Base-by-base conservation (phyloP, 2,888 invertebrate genomes). In the Coenonympha arcania region DNA sequence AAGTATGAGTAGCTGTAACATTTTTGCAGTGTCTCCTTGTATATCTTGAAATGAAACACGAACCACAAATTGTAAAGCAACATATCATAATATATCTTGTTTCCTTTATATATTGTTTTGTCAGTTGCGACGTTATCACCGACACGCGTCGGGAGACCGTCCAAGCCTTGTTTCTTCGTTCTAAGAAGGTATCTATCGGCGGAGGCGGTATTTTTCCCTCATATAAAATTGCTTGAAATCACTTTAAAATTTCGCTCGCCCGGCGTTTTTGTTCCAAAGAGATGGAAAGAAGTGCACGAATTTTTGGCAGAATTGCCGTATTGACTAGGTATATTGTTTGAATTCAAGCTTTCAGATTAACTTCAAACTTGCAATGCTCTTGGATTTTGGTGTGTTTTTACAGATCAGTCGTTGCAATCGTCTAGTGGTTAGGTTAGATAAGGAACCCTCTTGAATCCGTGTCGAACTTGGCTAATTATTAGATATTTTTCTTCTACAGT, bases 131-230 rank as follows among this genome's bases (percentile, higher is more conserved):
- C 54, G 54, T 55, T 55, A 55, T 55, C 54, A 45, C 6, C 44
- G 58, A 54, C 56, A 44, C 46, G 50, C 43, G 48, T 33, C 52
- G 58, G 58, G 58, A 58, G 54, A 37, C 37, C 19, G 50, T 52
- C 58, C 58, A 58, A 58, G 43, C 45, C 13, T 41, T 47, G 42
- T 44, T 51, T 57, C 53, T 41, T 20, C 48, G 45, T 48, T 45
- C 48, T 48, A 52, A 50, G 51, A 55, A 46, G 33, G 46, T 33
- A 46, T 49, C 22, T 48, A 43, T 42, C 20, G 24, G 31, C 18
- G 30, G 18, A 13, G 11, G 48, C 40, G 24, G 42, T 42, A 43
- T 39, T 37, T 46, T 34, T 45, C 37, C 28, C 24, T 43, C 41
- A 52, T 52, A 39, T 48, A 52, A 49, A 49, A 54, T 48, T 37